Conservation (phyloP, 2,113 vertebrate species). For the Sterrhoptilus dennistouni region DNA sequence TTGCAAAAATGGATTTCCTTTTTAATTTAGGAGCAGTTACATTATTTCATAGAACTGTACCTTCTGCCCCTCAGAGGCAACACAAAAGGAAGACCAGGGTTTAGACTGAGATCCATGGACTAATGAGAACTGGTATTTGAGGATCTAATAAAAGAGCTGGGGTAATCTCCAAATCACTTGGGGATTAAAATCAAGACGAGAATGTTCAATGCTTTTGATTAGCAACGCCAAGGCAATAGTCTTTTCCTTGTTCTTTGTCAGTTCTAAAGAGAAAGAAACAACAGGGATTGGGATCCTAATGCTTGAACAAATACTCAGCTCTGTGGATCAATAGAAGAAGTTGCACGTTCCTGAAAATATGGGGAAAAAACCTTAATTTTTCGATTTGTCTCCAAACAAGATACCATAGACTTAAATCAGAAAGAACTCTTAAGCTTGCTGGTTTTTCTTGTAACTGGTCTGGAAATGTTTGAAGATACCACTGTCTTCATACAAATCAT, state of each 20-base stretch:
- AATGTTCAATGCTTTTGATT: neutral
- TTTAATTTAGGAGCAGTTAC: neutral
- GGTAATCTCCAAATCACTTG: neutral
- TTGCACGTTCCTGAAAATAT: neutral
- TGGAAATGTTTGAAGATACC: neutral
- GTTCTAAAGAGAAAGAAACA: neutral
- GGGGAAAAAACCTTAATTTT: neutral
- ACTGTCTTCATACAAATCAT: neutral
- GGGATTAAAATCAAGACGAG: neutral
- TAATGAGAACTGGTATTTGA: neutral
- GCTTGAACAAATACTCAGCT: neutral
- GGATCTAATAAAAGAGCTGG: neutral
- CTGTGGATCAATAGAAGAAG: neutral
- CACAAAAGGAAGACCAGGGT: neutral
- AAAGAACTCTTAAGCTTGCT: neutral
- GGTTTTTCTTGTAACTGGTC: neutral
- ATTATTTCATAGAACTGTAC: neutral
- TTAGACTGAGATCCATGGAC: neutral
- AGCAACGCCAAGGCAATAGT: neutral
- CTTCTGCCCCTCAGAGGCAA: neutral
- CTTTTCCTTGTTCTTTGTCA: neutral
- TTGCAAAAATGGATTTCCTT: neutral
- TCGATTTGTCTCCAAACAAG: neutral
- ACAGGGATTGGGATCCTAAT: neutral
- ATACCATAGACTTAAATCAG: neutral